These are phyloP conservation scores for Scarus forsteni DNA, from an alignment of 2,797 vertebrate species.

Conservation along the genomic window DNA sequence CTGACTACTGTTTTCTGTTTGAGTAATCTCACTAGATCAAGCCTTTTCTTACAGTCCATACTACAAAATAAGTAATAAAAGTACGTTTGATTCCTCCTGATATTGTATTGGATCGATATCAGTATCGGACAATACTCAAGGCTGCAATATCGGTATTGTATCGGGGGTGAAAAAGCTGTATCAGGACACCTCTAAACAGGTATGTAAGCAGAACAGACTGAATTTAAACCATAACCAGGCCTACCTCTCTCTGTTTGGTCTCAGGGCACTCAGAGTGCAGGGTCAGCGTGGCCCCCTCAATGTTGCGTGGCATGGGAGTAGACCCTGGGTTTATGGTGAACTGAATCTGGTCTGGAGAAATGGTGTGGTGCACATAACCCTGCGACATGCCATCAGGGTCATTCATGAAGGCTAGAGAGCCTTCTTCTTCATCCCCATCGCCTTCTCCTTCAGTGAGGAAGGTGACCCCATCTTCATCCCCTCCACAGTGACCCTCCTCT, in stretches of 20 bases:
- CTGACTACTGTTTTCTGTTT: too few relatives aligned
- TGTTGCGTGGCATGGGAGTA: conserved; percentile 98
- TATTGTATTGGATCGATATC: too few relatives aligned
- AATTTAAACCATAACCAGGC: conserved; percentile 18
- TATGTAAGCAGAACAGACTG: neutral
- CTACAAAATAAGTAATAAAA: too few relatives aligned
- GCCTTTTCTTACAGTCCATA: too few relatives aligned
- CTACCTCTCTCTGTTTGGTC: conserved; percentile 96
- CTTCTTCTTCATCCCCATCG: conserved; percentile 92
- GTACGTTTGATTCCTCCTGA: too few relatives aligned
- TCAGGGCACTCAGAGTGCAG: conserved; percentile 98
- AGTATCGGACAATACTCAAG: too few relatives aligned
- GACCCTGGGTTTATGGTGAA: conserved; percentile 98
- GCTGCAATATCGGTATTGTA: too few relatives aligned
- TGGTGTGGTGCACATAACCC: conserved; percentile 98
- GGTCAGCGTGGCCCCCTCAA: conserved; percentile 97
- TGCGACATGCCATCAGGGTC: conserved; percentile 97
- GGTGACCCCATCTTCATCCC: conserved; percentile 86
- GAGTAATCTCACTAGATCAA: too few relatives aligned
- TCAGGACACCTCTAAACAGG: too few relatives aligned
- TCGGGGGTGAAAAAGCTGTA: too few relatives aligned
- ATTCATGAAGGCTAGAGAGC: conserved; percentile 90
- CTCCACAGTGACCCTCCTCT: conserved; percentile 90
- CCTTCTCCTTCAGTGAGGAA: conserved; percentile 92
- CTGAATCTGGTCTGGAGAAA: conserved; percentile 98